Evolutionary conservation across 2,113 vertebrate species (phyloP), one percentile per base, ranked within the genome.

Genomic region (Noctilio leporinus): DNA sequence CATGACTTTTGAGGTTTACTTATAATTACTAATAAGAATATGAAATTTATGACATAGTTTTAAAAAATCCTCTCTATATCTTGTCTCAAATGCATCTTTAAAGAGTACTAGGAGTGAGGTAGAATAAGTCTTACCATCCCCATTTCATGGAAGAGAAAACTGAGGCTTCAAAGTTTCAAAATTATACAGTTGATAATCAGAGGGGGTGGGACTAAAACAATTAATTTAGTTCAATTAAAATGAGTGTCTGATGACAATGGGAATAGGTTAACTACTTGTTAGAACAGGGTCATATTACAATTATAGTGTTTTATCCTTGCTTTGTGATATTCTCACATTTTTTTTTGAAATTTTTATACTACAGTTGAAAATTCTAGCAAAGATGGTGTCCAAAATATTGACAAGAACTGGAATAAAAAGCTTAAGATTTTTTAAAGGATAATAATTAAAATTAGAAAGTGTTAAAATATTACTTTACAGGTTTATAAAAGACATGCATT

Each of bases 191-290:
- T 84, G 38, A 14, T 73, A 95, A 73, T 93, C 11, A 43, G 24
- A 88, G 40, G 5, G 40, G 8, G 16, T 24, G 26, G 43, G 47
- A 70, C 20, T 49, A 49, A 94, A 62, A 82, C 33, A 70, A 55
- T 90, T 83, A 83, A 85, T 86, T 86, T 81, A 86, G 5, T 80
- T n/a, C 4, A 62, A 17, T 75, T 93, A 82, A 91, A 95, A 93
- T 91, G 35, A 70, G 17, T 43, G 19, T 83, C 20, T 90, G 45
- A 86, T 88, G 47, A 43, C 65, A 93, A 87, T 53, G 20, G 7
- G 14, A 38, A 28, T 57, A 81, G 40, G 10, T 78, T 87, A 70
- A 49, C 43, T 83, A 45, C 7, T 73, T 88, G 14, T 73, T 78
- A 84, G 55, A 67, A 12, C n/a, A 80, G 17, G 65, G 49, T 87